These are phyloP conservation scores for Caenorhabditis latens DNA, from an alignment of 1,140 invertebrate genomes.

Conservation along the genomic window DNA sequence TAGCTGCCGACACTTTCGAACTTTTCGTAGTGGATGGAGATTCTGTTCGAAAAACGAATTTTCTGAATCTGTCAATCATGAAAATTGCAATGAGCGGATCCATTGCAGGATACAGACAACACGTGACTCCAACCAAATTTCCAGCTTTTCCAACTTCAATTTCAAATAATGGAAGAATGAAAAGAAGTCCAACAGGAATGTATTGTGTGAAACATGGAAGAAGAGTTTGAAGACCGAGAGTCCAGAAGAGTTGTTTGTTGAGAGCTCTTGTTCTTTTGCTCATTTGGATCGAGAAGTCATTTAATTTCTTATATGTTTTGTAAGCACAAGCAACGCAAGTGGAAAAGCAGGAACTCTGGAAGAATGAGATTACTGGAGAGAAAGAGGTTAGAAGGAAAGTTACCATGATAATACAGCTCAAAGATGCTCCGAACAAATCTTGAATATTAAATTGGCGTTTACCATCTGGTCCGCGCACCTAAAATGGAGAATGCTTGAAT, in stretches of 20 bases:
- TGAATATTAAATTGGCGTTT: neutral
- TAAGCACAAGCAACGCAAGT: conserved; percentile 19
- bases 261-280: neutral
- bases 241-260: conserved; percentile 42
- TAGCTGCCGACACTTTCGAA: neutral
- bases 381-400: neutral
- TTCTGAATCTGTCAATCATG: conserved; percentile 13
- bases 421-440: conserved; percentile 9
- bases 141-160: conserved; percentile 11
- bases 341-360: neutral
- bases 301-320: conserved; percentile 23
- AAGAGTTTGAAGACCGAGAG: conserved; percentile 20
- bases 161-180: conserved; percentile 28
- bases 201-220: conserved; percentile 35
- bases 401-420: conserved; percentile 40
- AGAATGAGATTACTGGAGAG: neutral
- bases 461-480: conserved; percentile 8
- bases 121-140: conserved; percentile 12
- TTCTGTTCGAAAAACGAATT: conserved; percentile 1
- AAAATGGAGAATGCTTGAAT: neutral
- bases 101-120: conserved; percentile 28
- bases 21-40: neutral
- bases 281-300: conserved; percentile 31
- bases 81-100: conserved; percentile 26
- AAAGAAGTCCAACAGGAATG: neutral